Conservation (phyloP, 2,113 vertebrate species). For the Phasianus colchicus region DNA sequence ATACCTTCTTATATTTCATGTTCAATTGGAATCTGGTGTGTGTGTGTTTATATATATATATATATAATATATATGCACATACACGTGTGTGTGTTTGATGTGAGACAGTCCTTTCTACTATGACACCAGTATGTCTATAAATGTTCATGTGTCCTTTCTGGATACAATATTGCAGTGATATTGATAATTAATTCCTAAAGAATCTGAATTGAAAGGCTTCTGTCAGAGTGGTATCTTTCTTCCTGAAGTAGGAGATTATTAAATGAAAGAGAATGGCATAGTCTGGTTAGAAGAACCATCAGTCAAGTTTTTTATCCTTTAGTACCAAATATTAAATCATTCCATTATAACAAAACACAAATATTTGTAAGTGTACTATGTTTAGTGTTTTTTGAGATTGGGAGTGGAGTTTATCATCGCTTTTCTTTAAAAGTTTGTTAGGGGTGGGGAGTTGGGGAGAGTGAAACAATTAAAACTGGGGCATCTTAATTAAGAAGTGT, state of each 20-base stretch:
- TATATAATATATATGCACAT: not conserved
- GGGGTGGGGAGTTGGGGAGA: not conserved
- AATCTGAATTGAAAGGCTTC: not conserved
- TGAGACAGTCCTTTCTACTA: not conserved
- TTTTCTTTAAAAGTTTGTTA: not conserved
- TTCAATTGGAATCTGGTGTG: not conserved
- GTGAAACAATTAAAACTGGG: not conserved
- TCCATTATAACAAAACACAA: not conserved
- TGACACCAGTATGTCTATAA: not conserved
- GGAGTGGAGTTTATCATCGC: not conserved
- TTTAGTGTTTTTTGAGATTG: not conserved
- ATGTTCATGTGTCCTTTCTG: not conserved
- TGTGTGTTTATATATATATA: not conserved
- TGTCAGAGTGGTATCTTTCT: not conserved
- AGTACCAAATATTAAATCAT: not conserved
- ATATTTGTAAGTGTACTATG: not conserved
- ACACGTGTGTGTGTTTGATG: not conserved
- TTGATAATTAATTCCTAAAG: not conserved
- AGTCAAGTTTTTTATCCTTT: not conserved
- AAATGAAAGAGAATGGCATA: not conserved
- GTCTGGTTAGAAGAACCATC: not conserved
- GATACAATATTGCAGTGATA: not conserved
- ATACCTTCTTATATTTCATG: not conserved
- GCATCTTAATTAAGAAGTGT: not conserved
- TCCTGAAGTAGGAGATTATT: not conserved